Evolutionary conservation across 1,140 invertebrate species (phyloP).

Genomic region (Panagrolaimus sp.): DNA sequence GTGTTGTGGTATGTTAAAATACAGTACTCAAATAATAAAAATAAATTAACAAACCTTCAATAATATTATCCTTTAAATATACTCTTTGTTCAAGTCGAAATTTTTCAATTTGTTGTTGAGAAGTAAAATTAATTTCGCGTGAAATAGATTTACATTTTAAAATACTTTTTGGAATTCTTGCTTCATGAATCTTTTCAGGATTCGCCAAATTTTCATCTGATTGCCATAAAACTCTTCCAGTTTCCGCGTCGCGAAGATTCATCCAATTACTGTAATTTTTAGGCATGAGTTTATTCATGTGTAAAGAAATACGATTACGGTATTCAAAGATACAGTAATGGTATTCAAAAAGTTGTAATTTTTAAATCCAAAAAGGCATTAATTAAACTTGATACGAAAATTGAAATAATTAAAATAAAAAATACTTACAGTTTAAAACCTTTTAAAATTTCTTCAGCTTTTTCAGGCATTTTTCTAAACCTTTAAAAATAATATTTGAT

Average conservation of each 20-base stretch:
- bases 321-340: not conserved
- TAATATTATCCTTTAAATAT: constrained; percentile 68
- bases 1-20: not conserved
- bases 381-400: not conserved
- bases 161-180: constrained; percentile 88
- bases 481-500: constrained; percentile 6
- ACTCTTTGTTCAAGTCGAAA: constrained; percentile 92
- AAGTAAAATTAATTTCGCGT: constrained; percentile 96
- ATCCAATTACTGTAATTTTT: constrained; percentile 89
- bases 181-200: constrained; percentile 87
- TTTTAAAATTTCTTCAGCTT: constrained; percentile 28
- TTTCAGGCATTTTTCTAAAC: constrained; percentile 19
- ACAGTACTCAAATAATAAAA: not conserved
- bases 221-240: constrained; percentile 92
- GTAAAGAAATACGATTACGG: constrained; percentile 7
- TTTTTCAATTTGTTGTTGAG: constrained; percentile 87
- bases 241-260: constrained; percentile 90
- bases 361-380: constrained; percentile 4
- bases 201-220: constrained; percentile 89
- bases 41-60: constrained; percentile 63
- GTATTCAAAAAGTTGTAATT: not conserved
- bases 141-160: constrained; percentile 89
- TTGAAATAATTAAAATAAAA: not conserved
- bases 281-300: constrained; percentile 13
- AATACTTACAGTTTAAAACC: constrained; percentile 42